Evolutionary conservation across 23 tunicate species (phyloP), one percentile per base, ranked within the genome.

Genomic region (Diplosoma virens): DNA sequence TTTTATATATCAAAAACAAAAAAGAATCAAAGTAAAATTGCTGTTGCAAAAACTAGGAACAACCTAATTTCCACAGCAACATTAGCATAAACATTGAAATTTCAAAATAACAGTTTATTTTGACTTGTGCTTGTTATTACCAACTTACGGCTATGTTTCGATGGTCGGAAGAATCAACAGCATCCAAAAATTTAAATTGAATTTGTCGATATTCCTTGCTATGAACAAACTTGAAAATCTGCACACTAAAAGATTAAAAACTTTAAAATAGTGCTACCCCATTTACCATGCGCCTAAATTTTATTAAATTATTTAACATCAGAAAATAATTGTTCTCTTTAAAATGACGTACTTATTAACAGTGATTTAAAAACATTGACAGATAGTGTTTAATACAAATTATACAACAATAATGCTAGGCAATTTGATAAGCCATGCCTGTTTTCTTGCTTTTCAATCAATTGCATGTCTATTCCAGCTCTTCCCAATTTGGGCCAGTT

Each of bases 161-260:
- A 31, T 90, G 97, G 73, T 84, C 90, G 0, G 86, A 79, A 7
- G 90, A 84, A 32, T 86, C 80, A 25, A 85, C 92, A 16, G 84
- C 84, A 79, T 85, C 92, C 4, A 85, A 33, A 46, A 85, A 79
- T 32, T 76, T 61, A 41, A 90, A 90, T 54, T 90, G 97, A 32
- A 70, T 71, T 6, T 79, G 46, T 41, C 84, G 97, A 47, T 90
- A 90, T 11, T 90, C 97, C 74, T 61, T 79, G 61, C 31, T 84
- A 78, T 90, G 97, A 21, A 79, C 86, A 46, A 25, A 90, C 34
- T 79, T 84, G 59, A 79, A 90, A 65, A 32, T 46, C 34, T 67
- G 75, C 25, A 26, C 30, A 30, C 95, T 87, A 30, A 0, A 84
- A 68, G 55, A 32, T 9, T 18, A 32, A 26, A 32, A 47, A 55